Base-by-base conservation (phyloP, 92 coral and sea anemone species). In the Umimayanthus chanpuru region DNA sequence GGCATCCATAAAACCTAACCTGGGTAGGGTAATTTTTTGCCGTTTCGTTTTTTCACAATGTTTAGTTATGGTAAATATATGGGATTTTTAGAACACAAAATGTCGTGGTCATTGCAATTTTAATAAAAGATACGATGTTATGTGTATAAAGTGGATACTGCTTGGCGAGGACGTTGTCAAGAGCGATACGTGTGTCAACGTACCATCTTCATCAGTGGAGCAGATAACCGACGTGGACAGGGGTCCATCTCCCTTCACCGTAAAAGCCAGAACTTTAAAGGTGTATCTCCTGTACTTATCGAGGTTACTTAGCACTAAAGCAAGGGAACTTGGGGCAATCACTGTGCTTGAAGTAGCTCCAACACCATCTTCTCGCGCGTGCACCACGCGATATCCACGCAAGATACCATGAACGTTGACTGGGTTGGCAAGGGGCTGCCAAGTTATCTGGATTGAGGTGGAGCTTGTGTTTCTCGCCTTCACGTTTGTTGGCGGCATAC, bases 151-250 rank as follows among this genome's bases (percentile, higher is more conserved):
- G 10, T 47, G 53, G 53, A 47, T 47, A 10, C 12, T 47, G 9
- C 53, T 47, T 47, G 53, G 12, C 53, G 12, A 5, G 11, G 53
- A 47, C 53, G 7, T 10, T 47, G 12, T 47, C 12, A 12, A 53
- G 3, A 11, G 58, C 18, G 4, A 11, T 30, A 29, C 15, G 76
- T 9, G 20, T 30, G 23, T 32, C 30, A 28, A 72, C 90, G 86
- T 85, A 94, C 96, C 92, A 67, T 94, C 96, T 56, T 94, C 96
- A 15, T 92, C 96, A 29, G 96, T 94, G 39, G 81, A 67, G 88
- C 88, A 84, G 84, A 76, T 64, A 43, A 88, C 81, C 4, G 77
- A 89, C 4, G 30, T n/a, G 4, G 92, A 80, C 21, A 47, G 55
- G 0, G 88, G 90, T 10, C 96, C 96, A 49, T 94, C 86, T 18